These are phyloP conservation scores for Meliscaeva auricollis DNA, from an alignment of 2,888 invertebrate species.

Conservation along the genomic window DNA sequence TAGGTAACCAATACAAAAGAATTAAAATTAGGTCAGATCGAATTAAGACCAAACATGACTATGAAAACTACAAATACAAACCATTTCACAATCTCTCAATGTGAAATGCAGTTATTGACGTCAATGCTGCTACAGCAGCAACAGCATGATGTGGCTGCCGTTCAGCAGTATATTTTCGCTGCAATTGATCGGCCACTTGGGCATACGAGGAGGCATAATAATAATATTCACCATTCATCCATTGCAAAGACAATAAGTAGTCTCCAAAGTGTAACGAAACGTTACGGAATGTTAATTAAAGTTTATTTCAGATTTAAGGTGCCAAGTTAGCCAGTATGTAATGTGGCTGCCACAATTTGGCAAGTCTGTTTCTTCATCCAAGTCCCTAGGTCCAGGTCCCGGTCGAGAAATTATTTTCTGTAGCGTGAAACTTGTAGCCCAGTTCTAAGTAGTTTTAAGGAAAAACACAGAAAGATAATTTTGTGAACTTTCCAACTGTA, in stretches of 20 bases:
- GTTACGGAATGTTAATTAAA: conserved; percentile 49
- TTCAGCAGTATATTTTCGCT: conserved; percentile 54
- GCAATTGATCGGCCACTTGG: conserved; percentile 39
- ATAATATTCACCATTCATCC: conserved; percentile 44
- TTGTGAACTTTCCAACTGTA: conserved; percentile 35
- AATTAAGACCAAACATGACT: conserved; percentile 59
- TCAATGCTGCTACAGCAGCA: conserved; percentile 27
- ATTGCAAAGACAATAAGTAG: conserved; percentile 47
- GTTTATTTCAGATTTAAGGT: conserved; percentile 52
- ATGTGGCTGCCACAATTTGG: conserved; percentile 7
- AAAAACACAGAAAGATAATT: not conserved
- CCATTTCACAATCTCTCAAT: conserved; percentile 52
- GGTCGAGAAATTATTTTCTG: conserved; percentile 38
- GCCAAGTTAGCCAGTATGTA: not conserved
- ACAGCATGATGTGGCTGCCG: not conserved
- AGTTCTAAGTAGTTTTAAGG: not conserved
- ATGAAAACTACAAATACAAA: conserved; percentile 37
- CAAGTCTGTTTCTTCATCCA: conserved; percentile 28
- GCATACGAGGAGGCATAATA: conserved; percentile 37
- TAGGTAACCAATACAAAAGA: conserved; percentile 7
- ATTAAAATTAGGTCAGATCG: conserved; percentile 61
- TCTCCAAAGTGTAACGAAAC: conserved; percentile 18
- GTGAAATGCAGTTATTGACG: conserved; percentile 69
- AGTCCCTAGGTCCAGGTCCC: not conserved
- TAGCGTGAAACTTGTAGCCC: conserved; percentile 12